Evolutionary conservation across 2,888 invertebrate species (phyloP), one percentile per base, ranked within the genome.

Genomic region (Pristionchus japonicus): DNA sequence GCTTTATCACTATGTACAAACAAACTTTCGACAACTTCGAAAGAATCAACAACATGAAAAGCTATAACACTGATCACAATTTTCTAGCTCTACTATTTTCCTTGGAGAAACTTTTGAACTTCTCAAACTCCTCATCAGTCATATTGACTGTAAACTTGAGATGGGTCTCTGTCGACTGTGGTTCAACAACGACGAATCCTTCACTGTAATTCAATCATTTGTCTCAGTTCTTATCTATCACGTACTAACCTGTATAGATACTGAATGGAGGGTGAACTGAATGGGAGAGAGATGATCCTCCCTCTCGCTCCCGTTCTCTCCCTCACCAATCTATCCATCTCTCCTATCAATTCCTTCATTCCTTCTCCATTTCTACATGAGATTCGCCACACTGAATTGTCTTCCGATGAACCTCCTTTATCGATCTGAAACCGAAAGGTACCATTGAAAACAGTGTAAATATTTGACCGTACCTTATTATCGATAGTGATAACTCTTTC

Each of bases 331-430:
- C 80, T 52, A 86, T 91, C 91, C 37, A 92, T 77, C 6, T 52
- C 3, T 7, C 67, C 83, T 23, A 94, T 91, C 34, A 94, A 88
- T 31, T 90, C 85, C 1, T 57, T 80, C 52, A 94, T 82, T 61
- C 94, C 94, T n/a, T 90, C 87, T n/a, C 93, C 91, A 20, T 90
- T 92, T 64, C 88, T 87, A 88, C 94, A 94, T 6, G 93, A 94
- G 37, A 94, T 90, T 27, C 88, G 52, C 74, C 88, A 80, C 27
- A 89, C 52, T 15, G 89, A 27, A 20, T 88, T 43, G 23, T n/a
- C 87, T 27, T 83, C 43, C 31, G 70, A 34, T n/a, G 23, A 43
- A 15, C 70, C 83, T 17, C 89, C 86, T 67, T 89, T 88, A 87
- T 92, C 93, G 37, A 92, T 88, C 89, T 92, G 27, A 47, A 13